Evolutionary conservation across 2,113 vertebrate genomes (phyloP), one percentile per base, ranked within the genome.

Genomic region (Spermophilus dauricus): DNA sequence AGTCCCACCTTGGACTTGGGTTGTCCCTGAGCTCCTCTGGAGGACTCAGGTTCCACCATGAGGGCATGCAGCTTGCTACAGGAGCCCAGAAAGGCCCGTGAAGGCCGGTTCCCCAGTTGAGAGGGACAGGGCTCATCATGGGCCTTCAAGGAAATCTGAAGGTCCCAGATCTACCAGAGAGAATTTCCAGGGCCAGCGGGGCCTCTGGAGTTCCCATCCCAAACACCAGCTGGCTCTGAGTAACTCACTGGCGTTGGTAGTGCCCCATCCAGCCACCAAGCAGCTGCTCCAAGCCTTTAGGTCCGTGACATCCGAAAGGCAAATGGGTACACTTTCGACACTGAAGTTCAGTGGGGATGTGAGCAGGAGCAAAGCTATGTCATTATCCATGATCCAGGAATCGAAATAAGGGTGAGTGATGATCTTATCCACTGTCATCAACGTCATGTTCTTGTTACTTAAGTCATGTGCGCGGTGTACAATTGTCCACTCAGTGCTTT

Each of bases 351-450:
- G 28, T 4, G 98, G 97, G 11, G 65, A 51, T 12, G 86, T 14
- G 16, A 98, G 97, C 89, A 98, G 86, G 22, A 98, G 45, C 61
- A 98, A 89, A 56, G 97, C 98, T 1, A 98, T 96, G 85, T 98
- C 98, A 22, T 98, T 94, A 39, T 98, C 65, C n/a, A 95, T 16
- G 28, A 95, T 18, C 58, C 63, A 85, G 12, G 8, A 12, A 45
- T 97, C 91, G 95, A 96, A 98, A 1, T n/a, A 17, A 4, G 80
- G 87, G 73, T 98, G 98, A 0, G 4, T 7, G 48, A 97, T 86
- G 24, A 98, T 14, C 76, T 73, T 86, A 26, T 83, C 91, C 85
- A 98, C 97, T 89, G 87, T 42, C 48, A 67, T 9, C 37, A 18
- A 70, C 2, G 1, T 83, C 42, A 67, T 0, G 0, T 83, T 34